Evolutionary conservation across 35 echinoderm and acorn worm species (phyloP).

Genomic region (Stichopus chloronotus): DNA sequence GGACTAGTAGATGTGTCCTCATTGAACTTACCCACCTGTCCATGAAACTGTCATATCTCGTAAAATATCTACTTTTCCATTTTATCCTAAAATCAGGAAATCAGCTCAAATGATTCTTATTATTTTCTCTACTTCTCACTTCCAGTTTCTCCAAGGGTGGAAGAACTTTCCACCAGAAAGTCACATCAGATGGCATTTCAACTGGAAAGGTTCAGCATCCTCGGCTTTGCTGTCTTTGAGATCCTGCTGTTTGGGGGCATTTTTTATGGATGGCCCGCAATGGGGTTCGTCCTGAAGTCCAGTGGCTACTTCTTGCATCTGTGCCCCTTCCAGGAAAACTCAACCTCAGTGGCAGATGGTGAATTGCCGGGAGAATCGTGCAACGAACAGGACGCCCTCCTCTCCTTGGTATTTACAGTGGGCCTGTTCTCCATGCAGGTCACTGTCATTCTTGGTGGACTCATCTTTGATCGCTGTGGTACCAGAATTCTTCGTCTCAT

Average conservation of each 20-base stretch:
- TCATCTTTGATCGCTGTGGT: constrained; percentile 58
- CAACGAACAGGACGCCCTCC: constrained; percentile 44
- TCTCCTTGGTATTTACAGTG: constrained; percentile 69
- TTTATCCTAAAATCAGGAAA: too few relatives aligned
- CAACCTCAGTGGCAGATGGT: background rate
- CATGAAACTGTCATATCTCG: too few relatives aligned
- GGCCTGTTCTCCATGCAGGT: constrained; percentile 59
- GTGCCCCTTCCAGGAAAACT: constrained; percentile 30
- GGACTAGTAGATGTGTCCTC: too few relatives aligned
- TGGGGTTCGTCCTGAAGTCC: constrained; percentile 71
- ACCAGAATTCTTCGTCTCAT: constrained; percentile 62
- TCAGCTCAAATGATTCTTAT: too few relatives aligned
- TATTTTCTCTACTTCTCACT: background rate
- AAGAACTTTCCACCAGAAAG: background rate
- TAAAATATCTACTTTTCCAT: too few relatives aligned
- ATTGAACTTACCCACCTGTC: too few relatives aligned
- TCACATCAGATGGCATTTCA: constrained; percentile 19
- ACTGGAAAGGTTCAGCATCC: constrained; percentile 27
- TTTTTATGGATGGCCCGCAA: constrained; percentile 82
- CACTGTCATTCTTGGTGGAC: constrained; percentile 52
- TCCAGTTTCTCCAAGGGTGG: background rate
- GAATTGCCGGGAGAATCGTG: background rate
- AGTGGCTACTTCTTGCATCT: constrained; percentile 79
- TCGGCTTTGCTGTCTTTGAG: constrained; percentile 63
- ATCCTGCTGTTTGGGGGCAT: constrained; percentile 78